Evolutionary conservation across 2,113 vertebrate species (phyloP).

Genomic region (Cochlearius cochlearius): DNA sequence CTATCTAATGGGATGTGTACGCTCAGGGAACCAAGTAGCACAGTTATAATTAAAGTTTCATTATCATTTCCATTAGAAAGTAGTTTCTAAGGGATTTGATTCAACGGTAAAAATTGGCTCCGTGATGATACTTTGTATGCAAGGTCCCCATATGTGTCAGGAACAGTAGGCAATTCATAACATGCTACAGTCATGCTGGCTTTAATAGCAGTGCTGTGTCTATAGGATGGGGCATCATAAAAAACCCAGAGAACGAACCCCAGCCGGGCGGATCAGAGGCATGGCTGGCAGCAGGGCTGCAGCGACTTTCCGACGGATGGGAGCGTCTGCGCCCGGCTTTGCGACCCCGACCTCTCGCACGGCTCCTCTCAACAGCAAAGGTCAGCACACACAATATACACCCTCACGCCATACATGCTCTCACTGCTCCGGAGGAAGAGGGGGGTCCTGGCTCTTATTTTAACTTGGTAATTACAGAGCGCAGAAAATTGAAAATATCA

Average conservation of each 20-base stretch:
- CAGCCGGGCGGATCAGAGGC: rapidly evolving
- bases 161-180: not conserved
- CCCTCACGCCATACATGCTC: not conserved
- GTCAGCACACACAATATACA: not conserved
- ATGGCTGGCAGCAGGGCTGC: rapidly evolving
- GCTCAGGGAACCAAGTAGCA: constrained; percentile 49
- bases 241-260: not conserved
- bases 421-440: not conserved
- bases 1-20: constrained; percentile 55
- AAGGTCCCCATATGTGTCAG: not conserved
- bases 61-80: constrained; percentile 66
- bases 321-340: rapidly evolving
- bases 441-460: not conserved
- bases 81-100: constrained; percentile 40
- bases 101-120: not conserved
- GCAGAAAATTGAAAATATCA: not conserved
- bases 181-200: not conserved
- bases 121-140: not conserved
- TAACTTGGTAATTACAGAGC: not conserved
- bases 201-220: not conserved
- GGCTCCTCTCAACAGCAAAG: rapidly evolving
- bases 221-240: not conserved
- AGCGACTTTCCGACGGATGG: not conserved
- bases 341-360: not conserved
- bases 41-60: constrained; percentile 69